These are phyloP conservation scores for Erethizon dorsatum DNA, from an alignment of 2,797 vertebrate genomes.

Conservation along the genomic window DNA sequence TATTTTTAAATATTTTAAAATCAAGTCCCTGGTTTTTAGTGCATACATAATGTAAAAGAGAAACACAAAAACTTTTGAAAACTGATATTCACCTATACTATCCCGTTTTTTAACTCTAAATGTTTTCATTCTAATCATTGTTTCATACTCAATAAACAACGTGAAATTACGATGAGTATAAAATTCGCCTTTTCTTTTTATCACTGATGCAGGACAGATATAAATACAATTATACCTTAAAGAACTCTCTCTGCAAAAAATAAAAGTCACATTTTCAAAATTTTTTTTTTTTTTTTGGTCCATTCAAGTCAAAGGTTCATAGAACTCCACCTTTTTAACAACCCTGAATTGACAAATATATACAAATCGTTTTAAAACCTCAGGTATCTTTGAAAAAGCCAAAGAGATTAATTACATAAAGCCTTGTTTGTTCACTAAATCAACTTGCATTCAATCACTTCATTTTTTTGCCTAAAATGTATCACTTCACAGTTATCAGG, in stretches of 20 bases:
- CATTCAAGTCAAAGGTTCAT: not conserved
- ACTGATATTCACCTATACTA: not conserved
- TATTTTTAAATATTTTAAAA: slow-evolving; percentile 28
- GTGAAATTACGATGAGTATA: slow-evolving; percentile 1
- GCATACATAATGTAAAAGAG: not conserved
- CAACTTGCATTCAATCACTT: not conserved
- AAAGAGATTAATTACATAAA: not conserved
- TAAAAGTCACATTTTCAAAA: not conserved
- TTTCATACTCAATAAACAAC: not conserved
- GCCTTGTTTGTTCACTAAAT: not conserved
- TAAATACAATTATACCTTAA: not conserved
- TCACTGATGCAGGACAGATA: not conserved
- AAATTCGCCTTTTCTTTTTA: not conserved
- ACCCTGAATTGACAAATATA: not conserved
- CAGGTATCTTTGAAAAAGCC: not conserved
- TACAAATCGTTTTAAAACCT: not conserved
- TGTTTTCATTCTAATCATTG: not conserved
- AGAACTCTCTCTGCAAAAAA: slow-evolving; percentile 9
- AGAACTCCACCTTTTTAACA: not conserved
- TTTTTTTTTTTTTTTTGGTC: too few species aligned
- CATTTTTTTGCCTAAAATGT: not conserved
- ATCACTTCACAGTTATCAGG: not conserved
- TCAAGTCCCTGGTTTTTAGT: not conserved
- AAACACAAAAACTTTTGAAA: not conserved
- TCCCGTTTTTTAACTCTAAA: not conserved